Conservation (phyloP, 1,140 invertebrate genomes). For the Nephila pilipes region DNA sequence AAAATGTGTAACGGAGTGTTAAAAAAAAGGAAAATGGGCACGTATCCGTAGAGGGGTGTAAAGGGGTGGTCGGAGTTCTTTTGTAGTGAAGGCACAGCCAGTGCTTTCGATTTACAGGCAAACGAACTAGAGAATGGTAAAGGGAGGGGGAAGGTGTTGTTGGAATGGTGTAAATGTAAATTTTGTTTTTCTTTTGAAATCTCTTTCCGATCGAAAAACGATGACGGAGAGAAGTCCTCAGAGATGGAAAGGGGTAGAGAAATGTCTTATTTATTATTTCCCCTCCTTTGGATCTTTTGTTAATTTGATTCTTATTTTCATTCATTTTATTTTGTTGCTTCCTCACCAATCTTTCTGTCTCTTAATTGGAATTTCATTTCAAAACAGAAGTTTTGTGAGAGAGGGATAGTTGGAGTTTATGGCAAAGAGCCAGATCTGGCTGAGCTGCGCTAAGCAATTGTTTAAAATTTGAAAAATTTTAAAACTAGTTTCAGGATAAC, state of each 20-base stretch:
- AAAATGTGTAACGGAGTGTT: constrained; percentile 45
- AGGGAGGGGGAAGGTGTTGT: neutral
- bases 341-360: no score
- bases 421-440: no score
- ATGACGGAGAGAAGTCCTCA: neutral
- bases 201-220: constrained; percentile 46
- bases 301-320: no score
- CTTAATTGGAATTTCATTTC: no score
- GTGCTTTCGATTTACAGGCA: constrained; percentile 49
- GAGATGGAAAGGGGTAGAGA: neutral
- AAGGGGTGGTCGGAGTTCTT: neutral
- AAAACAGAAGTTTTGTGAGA: no score
- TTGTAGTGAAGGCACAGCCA: neutral
- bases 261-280: constrained; percentile 10
- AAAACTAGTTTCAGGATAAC: no score
- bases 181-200: constrained; percentile 59
- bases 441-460: no score
- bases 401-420: no score
- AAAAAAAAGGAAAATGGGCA: constrained; percentile 36
- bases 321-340: no score
- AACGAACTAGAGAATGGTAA: neutral
- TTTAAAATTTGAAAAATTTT: no score
- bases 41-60: neutral
- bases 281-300: no score
- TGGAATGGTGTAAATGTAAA: constrained; percentile 42